Evolutionary conservation across 2,888 invertebrate species (phyloP).

Genomic region (Empis livida): DNA sequence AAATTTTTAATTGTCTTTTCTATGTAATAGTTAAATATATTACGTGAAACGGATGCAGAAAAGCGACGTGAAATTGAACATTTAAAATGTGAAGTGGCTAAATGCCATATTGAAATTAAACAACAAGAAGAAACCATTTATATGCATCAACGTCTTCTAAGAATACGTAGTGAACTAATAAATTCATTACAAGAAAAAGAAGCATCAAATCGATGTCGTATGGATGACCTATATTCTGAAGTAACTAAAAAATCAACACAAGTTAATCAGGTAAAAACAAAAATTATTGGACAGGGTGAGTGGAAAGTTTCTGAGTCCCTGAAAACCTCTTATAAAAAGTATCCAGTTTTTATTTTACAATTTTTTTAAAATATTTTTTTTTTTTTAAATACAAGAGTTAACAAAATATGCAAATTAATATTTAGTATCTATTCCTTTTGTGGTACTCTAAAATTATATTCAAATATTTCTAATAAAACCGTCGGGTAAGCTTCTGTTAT

Average conservation of each 20-base stretch:
- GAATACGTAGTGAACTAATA: constrained; percentile 23
- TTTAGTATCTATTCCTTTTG: too few relatives aligned
- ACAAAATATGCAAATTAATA: too few relatives aligned
- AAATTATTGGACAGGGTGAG: too few relatives aligned
- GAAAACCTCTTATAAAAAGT: too few relatives aligned
- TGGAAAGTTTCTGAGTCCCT: too few relatives aligned
- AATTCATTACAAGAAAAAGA: constrained; percentile 25
- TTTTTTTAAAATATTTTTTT: too few relatives aligned
- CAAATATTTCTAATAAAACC: too few relatives aligned
- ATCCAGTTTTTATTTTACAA: too few relatives aligned
- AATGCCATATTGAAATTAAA: constrained; percentile 15
- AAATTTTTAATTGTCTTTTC: not conserved
- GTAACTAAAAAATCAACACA: constrained; percentile 11
- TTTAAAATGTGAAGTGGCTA: constrained; percentile 17
- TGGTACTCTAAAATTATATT: too few relatives aligned
- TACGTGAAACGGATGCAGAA: constrained; percentile 12
- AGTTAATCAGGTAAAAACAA: constrained; percentile 18
- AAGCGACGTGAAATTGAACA: constrained; percentile 18
- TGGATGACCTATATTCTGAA: constrained; percentile 22
- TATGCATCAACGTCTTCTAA: constrained; percentile 20
- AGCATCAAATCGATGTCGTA: constrained; percentile 15
- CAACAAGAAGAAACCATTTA: constrained; percentile 22
- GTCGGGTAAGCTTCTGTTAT: too few relatives aligned
- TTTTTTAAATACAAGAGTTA: too few relatives aligned
- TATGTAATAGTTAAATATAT: constrained; percentile 6